A percentile compares a stretch with the other conserved stretches of the same genome.
Conservation (phyloP, 2,797 vertebrate species). For the Acipenser transmontanus region DNA sequence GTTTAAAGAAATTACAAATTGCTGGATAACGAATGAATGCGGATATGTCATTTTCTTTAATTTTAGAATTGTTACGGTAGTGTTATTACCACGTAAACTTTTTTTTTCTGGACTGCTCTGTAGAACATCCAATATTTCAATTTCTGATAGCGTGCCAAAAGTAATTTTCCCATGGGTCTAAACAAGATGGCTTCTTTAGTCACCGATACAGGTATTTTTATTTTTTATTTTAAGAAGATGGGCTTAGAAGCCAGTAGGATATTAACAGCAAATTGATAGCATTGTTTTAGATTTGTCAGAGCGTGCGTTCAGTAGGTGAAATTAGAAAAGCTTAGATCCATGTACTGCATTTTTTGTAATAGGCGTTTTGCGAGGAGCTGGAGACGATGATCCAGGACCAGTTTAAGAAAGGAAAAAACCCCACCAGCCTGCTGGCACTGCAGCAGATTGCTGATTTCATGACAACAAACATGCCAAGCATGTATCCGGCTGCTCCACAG, state of each 20-base stretch:
- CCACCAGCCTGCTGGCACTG: conserved; percentile 86
- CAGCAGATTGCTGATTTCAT: conserved; percentile 98
- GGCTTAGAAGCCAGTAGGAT: not conserved
- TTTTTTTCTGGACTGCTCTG: too few species aligned
- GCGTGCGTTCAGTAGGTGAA: conserved; percentile 1
- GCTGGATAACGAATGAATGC: too few species aligned
- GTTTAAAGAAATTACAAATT: too few species aligned
- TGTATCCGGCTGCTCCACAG: conserved; percentile 88
- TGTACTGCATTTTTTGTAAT: not conserved
- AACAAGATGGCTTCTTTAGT: not conserved
- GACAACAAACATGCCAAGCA: conserved; percentile 85
- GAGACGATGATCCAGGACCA: conserved; percentile 98
- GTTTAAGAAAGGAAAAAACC: conserved; percentile 94
- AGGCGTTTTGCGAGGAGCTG: conserved; percentile 97
- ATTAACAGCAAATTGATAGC: not conserved
- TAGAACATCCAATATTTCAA: too few species aligned
- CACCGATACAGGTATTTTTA: not conserved
- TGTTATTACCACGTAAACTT: too few species aligned
- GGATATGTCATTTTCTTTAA: too few species aligned
- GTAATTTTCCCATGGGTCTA: too few species aligned
- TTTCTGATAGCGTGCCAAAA: too few species aligned
- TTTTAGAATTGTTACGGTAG: too few species aligned
- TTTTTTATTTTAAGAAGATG: not conserved
- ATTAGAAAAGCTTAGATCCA: too few species aligned
- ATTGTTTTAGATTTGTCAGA: not conserved